Evolutionary conservation across 2,113 vertebrate genomes (phyloP), one percentile per base, ranked within the genome.

Genomic region (Colius striatus): DNA sequence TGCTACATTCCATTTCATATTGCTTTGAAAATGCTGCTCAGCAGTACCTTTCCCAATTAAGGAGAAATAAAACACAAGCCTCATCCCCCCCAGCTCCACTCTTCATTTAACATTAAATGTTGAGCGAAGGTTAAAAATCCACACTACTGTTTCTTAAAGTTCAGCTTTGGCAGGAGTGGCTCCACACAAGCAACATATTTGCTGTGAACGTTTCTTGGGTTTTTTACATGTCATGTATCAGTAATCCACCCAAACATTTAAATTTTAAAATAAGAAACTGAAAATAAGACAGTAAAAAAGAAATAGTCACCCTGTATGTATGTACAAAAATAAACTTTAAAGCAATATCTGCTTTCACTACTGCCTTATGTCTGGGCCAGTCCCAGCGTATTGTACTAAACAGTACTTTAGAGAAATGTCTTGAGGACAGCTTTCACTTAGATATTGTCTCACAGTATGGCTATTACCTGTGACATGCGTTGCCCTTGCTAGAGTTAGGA

Each of bases 401-500:
- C 23, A 10, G 8, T 22, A 62, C 47, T 88, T 93, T 29, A 67
- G 34, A 79, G 30, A 92, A 83, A 79, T 13, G 4, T 18, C 55
- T 74, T 51, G 45, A 68, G 57, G 32, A 61, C 19, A 62, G 54
- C 8, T 77, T 68, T 27, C 63, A 25, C 25, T 27, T 27, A 21
- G 19, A 26, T 4, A 2, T 26, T 30, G 16, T 8, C 18, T 48
- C 45, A 18, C 7, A 36, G 2, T 16, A 17, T 45, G 43, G 43
- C 60, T 29, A 11, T 94, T 98, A 99, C 99, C 99, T 61, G 99
- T 99, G 47, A 99, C 99, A 10, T 99, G 99, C 3, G 99, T 99
- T 83, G 99, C 99, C 96, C 99, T 98, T 91, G 99, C 99, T 66
- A 99, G 97, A 5, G 99, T 99, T 94, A 99, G 96, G 95, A 99